Evolutionary conservation across 2,888 invertebrate species (phyloP).

Genomic region (Spodoptera picta): DNA sequence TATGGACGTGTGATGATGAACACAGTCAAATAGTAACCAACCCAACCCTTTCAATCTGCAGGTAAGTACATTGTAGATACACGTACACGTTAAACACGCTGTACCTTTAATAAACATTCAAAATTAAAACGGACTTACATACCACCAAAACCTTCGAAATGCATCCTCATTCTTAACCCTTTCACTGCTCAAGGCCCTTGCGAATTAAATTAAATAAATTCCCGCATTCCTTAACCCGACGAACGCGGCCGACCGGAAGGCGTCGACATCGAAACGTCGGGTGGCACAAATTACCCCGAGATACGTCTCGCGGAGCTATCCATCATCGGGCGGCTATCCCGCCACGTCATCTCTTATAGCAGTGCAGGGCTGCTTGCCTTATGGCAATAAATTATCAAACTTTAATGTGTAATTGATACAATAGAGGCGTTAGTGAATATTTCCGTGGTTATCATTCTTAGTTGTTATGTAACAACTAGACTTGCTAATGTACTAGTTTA

Average conservation of each 20-base stretch:
- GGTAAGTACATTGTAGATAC: no score
- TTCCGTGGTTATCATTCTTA: slow-evolving; percentile 6
- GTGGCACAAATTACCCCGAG: slow-evolving; percentile 61
- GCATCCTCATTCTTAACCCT: slow-evolving; percentile 33
- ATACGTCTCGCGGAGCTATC: slow-evolving; percentile 57
- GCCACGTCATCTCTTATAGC: slow-evolving; percentile 52
- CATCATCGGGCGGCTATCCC: slow-evolving; percentile 58
- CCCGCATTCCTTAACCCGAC: slow-evolving; percentile 44
- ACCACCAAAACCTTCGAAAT: slow-evolving; percentile 28
- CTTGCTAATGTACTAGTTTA: slow-evolving; percentile 5
- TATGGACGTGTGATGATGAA: no score
- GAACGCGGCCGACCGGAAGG: slow-evolving; percentile 43
- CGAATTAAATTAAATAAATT: slow-evolving; percentile 43
- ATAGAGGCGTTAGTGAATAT: background rate
- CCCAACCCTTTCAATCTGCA: no score
- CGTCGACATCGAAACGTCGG: slow-evolving; percentile 51
- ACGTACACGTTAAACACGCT: background rate
- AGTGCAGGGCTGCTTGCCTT: slow-evolving; percentile 46
- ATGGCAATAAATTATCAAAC: slow-evolving; percentile 43
- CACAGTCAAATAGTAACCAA: background rate
- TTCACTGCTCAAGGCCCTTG: slow-evolving; percentile 33
- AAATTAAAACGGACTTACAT: slow-evolving; percentile 1
- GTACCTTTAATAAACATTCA: background rate
- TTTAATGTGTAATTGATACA: slow-evolving; percentile 28
- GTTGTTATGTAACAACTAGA: slow-evolving; percentile 13